Evolutionary conservation across 2,888 invertebrate species (phyloP), one percentile per base, ranked within the genome.

Genomic region (Caenorhabditis sp.): DNA sequence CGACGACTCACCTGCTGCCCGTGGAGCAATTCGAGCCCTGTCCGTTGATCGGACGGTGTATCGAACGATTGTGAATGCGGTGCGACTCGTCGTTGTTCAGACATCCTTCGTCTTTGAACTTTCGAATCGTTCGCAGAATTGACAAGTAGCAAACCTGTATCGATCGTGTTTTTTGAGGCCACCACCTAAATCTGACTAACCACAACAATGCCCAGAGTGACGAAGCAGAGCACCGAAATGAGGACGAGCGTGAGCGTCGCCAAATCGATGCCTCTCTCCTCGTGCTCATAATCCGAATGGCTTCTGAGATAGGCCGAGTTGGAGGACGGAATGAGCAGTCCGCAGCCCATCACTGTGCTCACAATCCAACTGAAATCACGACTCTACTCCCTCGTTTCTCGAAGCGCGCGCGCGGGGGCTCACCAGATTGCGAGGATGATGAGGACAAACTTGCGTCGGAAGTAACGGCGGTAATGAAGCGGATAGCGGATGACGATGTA

Each of bases 401-500:
- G n/a, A n/a, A n/a, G n/a, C n/a, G n/a, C n/a, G n/a, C n/a, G n/a
- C n/a, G n/a, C n/a, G n/a, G n/a, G n/a, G n/a, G n/a, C 50, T 55
- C 48, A 87, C 86, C 87, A 85, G 35, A 68, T 66, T 5, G 72
- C 73, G 8, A 88, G 59, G 39, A 89, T 85, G 17, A 82, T 61
- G 9, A 86, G 55, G 2, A 88, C 86, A 13, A 83, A 83, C 22
- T 84, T 79, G 24, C 88, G 71, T 8, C 85, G 72, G 35, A 89
- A 85, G 61, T 87, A 87, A n/a, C 89, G 72, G 2, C 88, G 79
- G 61, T 89, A 89, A 68, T 87, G 87, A 11, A 89, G 77, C 7
- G 89, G 89, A 70, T 87, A 89, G 13, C 83, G 85, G 68, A 87
- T 87, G 52, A 88, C 84, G 39, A 87, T 78, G 58, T 83, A 88